These are phyloP conservation scores for Diarsia dahlii DNA, from an alignment of 2,888 invertebrate genomes.

Conservation along the genomic window DNA sequence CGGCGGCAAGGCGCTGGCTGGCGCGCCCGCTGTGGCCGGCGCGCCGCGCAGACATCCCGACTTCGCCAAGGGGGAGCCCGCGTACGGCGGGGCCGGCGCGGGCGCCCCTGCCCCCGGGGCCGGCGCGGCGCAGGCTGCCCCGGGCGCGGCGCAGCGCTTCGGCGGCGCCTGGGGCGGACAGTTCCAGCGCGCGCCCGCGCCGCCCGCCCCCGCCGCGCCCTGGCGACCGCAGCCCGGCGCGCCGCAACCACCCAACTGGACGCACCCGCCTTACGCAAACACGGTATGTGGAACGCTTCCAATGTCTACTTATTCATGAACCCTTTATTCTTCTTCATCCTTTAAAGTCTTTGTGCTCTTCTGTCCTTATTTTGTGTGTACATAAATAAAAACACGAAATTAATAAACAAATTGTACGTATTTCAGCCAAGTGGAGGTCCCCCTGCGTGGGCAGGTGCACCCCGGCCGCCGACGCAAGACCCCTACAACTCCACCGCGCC, in stretches of 20 bases:
- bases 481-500: constrained; percentile 78
- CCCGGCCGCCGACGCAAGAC: constrained; percentile 76
- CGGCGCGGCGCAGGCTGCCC: constrained; percentile 65
- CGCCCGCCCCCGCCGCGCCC: constrained; percentile 79
- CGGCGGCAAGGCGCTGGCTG: constrained; percentile 89
- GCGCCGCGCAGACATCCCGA: constrained; percentile 80
- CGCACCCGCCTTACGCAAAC: constrained; percentile 80
- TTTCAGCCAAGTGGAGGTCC: constrained; percentile 76
- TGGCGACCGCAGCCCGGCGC: constrained; percentile 78
- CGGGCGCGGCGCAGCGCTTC: constrained; percentile 69
- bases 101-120: constrained; percentile 62
- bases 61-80: constrained; percentile 73
- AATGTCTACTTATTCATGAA: neutral
- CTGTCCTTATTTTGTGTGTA: neutral
- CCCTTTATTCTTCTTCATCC: neutral
- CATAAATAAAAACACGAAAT: neutral
- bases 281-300: constrained; percentile 32
- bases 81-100: constrained; percentile 63
- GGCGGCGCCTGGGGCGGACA: constrained; percentile 76
- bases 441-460: constrained; percentile 79
- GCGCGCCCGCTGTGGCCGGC: constrained; percentile 90
- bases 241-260: constrained; percentile 81
- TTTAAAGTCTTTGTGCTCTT: neutral
- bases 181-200: constrained; percentile 81
- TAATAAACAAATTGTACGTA: neutral